These are phyloP conservation scores for Trogon melanurus DNA, from an alignment of 2,113 vertebrate genomes.

Conservation along the genomic window DNA sequence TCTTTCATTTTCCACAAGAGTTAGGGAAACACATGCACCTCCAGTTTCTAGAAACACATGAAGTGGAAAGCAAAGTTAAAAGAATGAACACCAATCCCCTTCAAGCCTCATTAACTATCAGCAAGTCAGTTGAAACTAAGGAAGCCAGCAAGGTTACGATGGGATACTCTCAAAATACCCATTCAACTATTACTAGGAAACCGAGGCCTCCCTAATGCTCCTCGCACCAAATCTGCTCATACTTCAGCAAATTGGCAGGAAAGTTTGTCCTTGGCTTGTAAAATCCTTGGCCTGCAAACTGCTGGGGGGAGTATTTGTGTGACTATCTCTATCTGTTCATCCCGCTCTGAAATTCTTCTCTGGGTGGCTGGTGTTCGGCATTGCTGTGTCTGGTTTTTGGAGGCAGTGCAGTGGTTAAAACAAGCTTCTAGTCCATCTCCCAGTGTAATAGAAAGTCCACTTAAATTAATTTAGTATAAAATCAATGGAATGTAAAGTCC, in stretches of 20 bases:
- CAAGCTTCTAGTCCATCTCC: neutral
- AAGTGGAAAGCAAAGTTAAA: neutral
- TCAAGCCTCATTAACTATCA: neutral
- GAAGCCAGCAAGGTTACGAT: neutral
- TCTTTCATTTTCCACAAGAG: neutral
- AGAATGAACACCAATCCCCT: neutral
- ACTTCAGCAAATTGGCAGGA: neutral
- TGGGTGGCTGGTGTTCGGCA: neutral
- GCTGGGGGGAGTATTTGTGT: neutral
- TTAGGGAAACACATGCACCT: neutral
- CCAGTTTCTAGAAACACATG: neutral
- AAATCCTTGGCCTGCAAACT: neutral
- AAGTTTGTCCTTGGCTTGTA: neutral
- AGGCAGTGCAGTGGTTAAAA: neutral
- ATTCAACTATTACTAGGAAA: neutral
- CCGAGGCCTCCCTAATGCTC: neutral
- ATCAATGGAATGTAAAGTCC: neutral
- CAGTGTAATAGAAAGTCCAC: neutral
- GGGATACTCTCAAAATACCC: neutral
- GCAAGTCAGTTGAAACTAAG: neutral
- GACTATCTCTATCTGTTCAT: neutral
- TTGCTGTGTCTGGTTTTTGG: neutral
- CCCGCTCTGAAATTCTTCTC: neutral
- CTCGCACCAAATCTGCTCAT: neutral
- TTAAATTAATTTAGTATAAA: neutral